Base-by-base conservation (phyloP, 2,888 invertebrate species). In the Ephialtes manifestator region DNA sequence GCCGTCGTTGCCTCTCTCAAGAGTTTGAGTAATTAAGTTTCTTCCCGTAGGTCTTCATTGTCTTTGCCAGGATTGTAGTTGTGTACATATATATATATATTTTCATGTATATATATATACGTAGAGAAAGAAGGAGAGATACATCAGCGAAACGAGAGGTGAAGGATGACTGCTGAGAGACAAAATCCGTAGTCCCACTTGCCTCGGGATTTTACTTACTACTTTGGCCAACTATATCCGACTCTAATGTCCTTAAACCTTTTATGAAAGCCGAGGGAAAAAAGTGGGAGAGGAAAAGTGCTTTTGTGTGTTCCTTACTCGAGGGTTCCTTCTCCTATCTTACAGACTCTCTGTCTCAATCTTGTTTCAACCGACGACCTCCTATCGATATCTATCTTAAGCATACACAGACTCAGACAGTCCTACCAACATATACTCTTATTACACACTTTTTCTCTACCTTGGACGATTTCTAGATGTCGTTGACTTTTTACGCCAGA, bases 21-120 rank as follows among this genome's bases (percentile, higher is more conserved):
- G 79, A 84, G 77, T 84, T 82, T 78, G 72, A 71, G 84, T 81
- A 85, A 85, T 87, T 85, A 82, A 84, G 85, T 83, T 78, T 80
- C 76, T 71, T 58, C n/a, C 28, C 15, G 80, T 24, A 58, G 60
- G 39, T 70, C 70, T 58, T 53, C 78, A 77, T 81, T 81, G 68
- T 81, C 72, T 31, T 63, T 74, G 20, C 48, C 35, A 11, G 58
- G 39, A 58, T 78, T 53, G 55, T 78, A 71, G 13, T 18, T 24
- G 31, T 35, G 53, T 53, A 46, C 51, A 51, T 55, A 75, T 24
- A 24, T 31, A 31, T 31, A 31, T 31, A 18, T 18, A n/a, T 53
- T 18, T 28, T 15, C 53, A 46, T 51, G 51, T 60, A 51, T 46
- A 63, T 18, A 63, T 60, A 28, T 65, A n/a, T 18, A 15, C 1